Conservation (phyloP, 2,797 vertebrate genomes). For the Poecilia wingei region DNA sequence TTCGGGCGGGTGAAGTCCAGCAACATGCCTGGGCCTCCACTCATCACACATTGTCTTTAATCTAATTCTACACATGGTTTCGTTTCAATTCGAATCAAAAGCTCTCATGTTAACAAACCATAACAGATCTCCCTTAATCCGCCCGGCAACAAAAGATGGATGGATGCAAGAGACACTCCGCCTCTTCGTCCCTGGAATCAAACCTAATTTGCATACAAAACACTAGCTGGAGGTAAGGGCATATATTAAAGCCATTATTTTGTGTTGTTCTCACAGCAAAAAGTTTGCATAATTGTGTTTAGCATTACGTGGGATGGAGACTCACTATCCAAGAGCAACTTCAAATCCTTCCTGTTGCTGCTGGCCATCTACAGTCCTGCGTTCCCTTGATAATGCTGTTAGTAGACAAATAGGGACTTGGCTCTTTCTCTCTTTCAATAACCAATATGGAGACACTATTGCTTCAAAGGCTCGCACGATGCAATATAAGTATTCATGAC, state of each 20-base stretch:
- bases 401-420: constrained; percentile 65
- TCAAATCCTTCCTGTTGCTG: constrained; percentile 80
- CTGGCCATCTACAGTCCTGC: constrained; percentile 76
- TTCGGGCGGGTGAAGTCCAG: constrained; percentile 74
- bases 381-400: constrained; percentile 75
- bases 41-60: constrained; percentile 82
- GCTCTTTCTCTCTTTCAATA: constrained; percentile 36
- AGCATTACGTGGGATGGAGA: constrained; percentile 69
- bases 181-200: constrained; percentile 82
- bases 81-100: constrained; percentile 84
- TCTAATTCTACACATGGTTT: constrained; percentile 86
- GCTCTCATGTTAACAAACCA: constrained; percentile 85
- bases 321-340: constrained; percentile 74
- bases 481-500: constrained; percentile 63
- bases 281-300: constrained; percentile 83
- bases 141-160: constrained; percentile 82
- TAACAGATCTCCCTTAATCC: constrained; percentile 85
- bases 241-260: constrained; percentile 85
- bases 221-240: constrained; percentile 83
- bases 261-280: constrained; percentile 73
- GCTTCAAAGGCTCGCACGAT: constrained; percentile 59
- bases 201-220: constrained; percentile 84
- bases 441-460: constrained; percentile 38
- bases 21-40: constrained; percentile 69
- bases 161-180: constrained; percentile 78